These are phyloP conservation scores for Octodon degus DNA, from an alignment of 2,113 vertebrate genomes.

Conservation along the genomic window DNA sequence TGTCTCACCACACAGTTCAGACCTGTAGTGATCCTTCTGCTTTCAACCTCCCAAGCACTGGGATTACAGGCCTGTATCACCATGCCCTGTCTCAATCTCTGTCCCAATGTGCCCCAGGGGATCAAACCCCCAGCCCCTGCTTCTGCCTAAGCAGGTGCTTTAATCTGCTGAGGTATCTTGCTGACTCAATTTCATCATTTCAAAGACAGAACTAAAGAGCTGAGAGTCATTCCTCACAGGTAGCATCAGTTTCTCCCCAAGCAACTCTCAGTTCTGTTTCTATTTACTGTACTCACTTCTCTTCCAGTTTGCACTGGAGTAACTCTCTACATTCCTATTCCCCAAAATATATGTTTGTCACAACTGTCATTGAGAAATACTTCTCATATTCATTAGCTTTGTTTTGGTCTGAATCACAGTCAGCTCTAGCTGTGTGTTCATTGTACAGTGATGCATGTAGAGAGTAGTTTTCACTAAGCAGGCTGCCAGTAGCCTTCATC, in stretches of 20 bases:
- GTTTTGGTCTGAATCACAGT: background rate
- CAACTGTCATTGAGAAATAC: background rate
- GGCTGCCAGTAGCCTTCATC: background rate
- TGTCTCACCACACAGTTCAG: no score
- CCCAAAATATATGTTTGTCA: conserved; percentile 22
- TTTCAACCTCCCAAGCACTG: no score
- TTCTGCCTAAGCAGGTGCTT: no score
- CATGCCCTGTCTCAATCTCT: no score
- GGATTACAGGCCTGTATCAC: no score
- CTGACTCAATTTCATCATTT: background rate
- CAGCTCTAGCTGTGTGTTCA: background rate
- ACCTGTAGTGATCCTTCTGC: no score
- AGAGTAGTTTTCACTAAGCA: conserved; percentile 8
- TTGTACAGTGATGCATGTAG: background rate
- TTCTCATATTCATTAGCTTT: conserved; percentile 11
- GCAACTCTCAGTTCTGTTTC: background rate
- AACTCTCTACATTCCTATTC: conserved; percentile 14
- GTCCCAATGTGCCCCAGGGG: no score
- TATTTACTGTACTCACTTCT: background rate
- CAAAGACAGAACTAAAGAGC: background rate
- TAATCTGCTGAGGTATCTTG: no score
- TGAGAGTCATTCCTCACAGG: background rate
- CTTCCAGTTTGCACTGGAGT: background rate
- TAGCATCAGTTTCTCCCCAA: background rate
- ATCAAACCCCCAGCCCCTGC: no score